Evolutionary conservation across 1,140 invertebrate species (phyloP).

Genomic region (Riptortus pedestris): DNA sequence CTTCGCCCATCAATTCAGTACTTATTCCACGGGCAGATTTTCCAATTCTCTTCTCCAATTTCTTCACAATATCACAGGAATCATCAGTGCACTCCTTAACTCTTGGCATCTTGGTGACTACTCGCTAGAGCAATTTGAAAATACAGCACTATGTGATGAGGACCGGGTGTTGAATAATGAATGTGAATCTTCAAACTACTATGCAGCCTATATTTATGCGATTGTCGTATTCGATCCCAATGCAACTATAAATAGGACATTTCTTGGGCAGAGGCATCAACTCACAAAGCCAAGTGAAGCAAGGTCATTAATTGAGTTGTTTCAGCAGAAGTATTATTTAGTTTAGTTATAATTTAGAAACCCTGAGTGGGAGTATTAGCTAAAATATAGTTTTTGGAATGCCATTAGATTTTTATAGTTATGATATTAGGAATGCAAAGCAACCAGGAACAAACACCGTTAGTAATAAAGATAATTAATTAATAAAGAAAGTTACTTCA

Average conservation of each 20-base stretch:
- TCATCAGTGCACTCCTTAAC: background rate
- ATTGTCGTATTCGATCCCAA: background rate
- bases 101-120: background rate
- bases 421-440: too few species aligned
- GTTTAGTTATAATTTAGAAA: background rate
- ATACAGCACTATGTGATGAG: too few species aligned
- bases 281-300: slow-evolving; percentile 18
- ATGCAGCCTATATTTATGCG: slow-evolving; percentile 1
- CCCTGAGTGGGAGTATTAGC: too few species aligned
- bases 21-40: slow-evolving; percentile 23
- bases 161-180: too few species aligned
- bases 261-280: slow-evolving; percentile 9
- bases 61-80: background rate
- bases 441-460: too few species aligned
- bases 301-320: slow-evolving; percentile 6
- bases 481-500: too few species aligned
- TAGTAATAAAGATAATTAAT: too few species aligned
- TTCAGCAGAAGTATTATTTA: too few species aligned
- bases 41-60: background rate
- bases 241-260: slow-evolving; percentile 11
- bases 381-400: too few species aligned
- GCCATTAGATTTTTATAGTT: too few species aligned
- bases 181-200: background rate
- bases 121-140: too few species aligned
- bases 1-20: slow-evolving; percentile 25